These are phyloP conservation scores for Malthinus seriepunctatus DNA, from an alignment of 2,888 invertebrate genomes.

Conservation along the genomic window DNA sequence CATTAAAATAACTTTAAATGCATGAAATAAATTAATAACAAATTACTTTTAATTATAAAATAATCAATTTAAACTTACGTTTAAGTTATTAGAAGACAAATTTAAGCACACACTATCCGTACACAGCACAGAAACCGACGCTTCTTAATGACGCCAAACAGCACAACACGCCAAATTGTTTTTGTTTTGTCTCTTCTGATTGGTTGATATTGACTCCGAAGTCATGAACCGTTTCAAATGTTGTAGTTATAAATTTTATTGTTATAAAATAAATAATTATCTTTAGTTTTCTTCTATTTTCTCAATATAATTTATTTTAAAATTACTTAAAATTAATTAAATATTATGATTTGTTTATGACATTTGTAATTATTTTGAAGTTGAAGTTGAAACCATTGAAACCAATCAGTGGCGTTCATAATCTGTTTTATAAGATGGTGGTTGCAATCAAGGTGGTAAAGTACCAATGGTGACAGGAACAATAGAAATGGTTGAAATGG, in stretches of 20 bases:
- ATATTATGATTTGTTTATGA: background rate
- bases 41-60: background rate
- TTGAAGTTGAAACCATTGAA: background rate
- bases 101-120: background rate
- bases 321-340: background rate
- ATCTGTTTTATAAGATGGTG: too few relatives aligned
- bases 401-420: too few relatives aligned
- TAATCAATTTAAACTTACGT: slow-evolving; percentile 6
- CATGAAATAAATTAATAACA: background rate
- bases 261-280: background rate
- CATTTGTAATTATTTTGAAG: background rate
- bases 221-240: background rate
- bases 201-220: slow-evolving; percentile 4
- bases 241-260: background rate
- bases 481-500: too few relatives aligned
- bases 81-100: slow-evolving; percentile 1
- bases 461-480: too few relatives aligned
- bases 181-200: slow-evolving; percentile 19
- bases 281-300: too few relatives aligned
- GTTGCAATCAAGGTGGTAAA: too few relatives aligned
- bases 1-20: background rate
- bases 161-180: slow-evolving; percentile 31
- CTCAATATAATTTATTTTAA: too few relatives aligned
- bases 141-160: slow-evolving; percentile 26
- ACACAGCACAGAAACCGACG: slow-evolving; percentile 20